Evolutionary conservation across 1,140 invertebrate species (phyloP).

Genomic region (Caerostris darwini): DNA sequence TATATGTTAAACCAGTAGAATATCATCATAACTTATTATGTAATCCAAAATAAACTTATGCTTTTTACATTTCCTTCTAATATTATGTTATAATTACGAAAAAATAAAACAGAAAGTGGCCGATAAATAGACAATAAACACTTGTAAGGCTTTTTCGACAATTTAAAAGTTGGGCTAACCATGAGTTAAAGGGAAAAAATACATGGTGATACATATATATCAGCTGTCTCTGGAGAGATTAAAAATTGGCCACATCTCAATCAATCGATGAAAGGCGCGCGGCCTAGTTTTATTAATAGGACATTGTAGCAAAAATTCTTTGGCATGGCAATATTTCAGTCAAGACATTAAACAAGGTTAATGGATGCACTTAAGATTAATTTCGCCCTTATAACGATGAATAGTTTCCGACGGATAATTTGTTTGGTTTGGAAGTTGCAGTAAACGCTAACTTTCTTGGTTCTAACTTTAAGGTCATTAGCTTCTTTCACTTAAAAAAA

Average conservation of each 20-base stretch:
- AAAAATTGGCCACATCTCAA: not conserved
- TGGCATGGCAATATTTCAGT: not conserved
- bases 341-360: not conserved
- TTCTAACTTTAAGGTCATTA: not conserved
- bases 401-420: not conserved
- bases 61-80: too few relatives aligned
- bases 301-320: not conserved
- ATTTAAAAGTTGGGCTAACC: too few relatives aligned
- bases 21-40: too few relatives aligned
- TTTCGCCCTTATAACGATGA: not conserved
- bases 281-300: conserved; percentile 23
- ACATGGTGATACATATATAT: too few relatives aligned
- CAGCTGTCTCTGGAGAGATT: too few relatives aligned
- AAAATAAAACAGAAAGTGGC: too few relatives aligned
- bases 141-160: too few relatives aligned
- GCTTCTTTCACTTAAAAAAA: not conserved
- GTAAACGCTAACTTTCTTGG: not conserved
- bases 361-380: not conserved
- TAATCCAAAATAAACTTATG: too few relatives aligned
- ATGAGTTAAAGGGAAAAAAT: too few relatives aligned
- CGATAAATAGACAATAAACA: too few relatives aligned
- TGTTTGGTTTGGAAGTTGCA: not conserved
- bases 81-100: too few relatives aligned
- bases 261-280: not conserved
- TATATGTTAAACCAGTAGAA: too few relatives aligned